These are phyloP conservation scores for Malachius bipustulatus DNA, from an alignment of 2,888 invertebrate species.

Conservation along the genomic window DNA sequence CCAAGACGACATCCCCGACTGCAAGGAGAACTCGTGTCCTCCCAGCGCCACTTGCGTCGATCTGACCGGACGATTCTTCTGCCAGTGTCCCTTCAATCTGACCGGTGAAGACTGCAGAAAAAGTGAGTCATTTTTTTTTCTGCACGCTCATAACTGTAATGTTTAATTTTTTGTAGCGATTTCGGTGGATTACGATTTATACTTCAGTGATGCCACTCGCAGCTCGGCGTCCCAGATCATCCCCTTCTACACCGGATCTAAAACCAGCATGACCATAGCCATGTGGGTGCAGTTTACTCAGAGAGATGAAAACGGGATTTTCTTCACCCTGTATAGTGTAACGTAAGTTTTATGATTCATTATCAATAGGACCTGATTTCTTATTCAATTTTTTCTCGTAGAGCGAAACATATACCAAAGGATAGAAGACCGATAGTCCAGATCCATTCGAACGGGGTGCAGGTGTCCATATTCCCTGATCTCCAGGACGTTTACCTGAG, in stretches of 20 bases:
- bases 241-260: slow-evolving; percentile 71
- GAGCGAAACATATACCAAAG: slow-evolving; percentile 65
- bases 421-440: slow-evolving; percentile 74
- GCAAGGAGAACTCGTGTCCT: slow-evolving; percentile 87
- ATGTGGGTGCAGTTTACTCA: slow-evolving; percentile 95
- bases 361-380: neutral
- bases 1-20: slow-evolving; percentile 82
- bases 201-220: slow-evolving; percentile 82
- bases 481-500: slow-evolving; percentile 81
- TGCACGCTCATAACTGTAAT: slow-evolving; percentile 13
- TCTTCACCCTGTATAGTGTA: slow-evolving; percentile 87
- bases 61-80: slow-evolving; percentile 81
- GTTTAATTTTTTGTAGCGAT: slow-evolving; percentile 55
- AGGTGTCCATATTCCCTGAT: slow-evolving; percentile 80
- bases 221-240: slow-evolving; percentile 88
- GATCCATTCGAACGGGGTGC: slow-evolving; percentile 87
- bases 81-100: slow-evolving; percentile 92
- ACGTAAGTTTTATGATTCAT: slow-evolving; percentile 41
- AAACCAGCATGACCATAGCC: slow-evolving; percentile 74
- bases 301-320: slow-evolving; percentile 83
- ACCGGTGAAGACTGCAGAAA: slow-evolving; percentile 95
- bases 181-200: slow-evolving; percentile 94
- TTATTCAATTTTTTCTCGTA: slow-evolving; percentile 31
- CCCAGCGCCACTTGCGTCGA: slow-evolving; percentile 89
- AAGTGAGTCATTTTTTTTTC: slow-evolving; percentile 46